Percentiles rank a stretch among this genome's conserved stretches.
Conservation (phyloP, 2,888 invertebrate genomes). For the Chloroclysta siterata region DNA sequence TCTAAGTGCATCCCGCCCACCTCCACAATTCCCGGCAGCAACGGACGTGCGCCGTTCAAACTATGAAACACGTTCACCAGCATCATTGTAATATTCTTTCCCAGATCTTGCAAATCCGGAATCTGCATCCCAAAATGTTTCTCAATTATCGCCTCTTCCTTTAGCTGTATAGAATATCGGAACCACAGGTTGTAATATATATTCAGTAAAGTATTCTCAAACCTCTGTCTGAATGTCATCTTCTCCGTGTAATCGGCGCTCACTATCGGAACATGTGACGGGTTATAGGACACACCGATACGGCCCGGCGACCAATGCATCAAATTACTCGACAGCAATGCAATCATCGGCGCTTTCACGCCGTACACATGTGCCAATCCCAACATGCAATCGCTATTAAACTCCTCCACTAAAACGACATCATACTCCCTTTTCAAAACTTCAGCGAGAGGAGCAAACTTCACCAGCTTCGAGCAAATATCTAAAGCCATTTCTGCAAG, state of each 20-base stretch:
- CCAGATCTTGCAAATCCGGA: slow-evolving; percentile 80
- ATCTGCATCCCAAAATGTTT: slow-evolving; percentile 75
- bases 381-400: slow-evolving; percentile 87
- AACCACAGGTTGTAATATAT: slow-evolving; percentile 65
- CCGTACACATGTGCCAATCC: slow-evolving; percentile 84
- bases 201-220: slow-evolving; percentile 66
- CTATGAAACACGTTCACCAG: slow-evolving; percentile 87
- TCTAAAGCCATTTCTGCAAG: slow-evolving; percentile 62
- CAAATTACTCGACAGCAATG: slow-evolving; percentile 81
- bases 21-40: slow-evolving; percentile 85
- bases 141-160: slow-evolving; percentile 70
- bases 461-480: slow-evolving; percentile 70
- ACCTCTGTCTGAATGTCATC: slow-evolving; percentile 81
- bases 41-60: slow-evolving; percentile 83
- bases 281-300: slow-evolving; percentile 77
- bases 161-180: slow-evolving; percentile 59
- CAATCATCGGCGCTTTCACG: slow-evolving; percentile 82
- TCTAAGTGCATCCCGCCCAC: slow-evolving; percentile 86
- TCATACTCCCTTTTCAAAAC: slow-evolving; percentile 84
- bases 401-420: slow-evolving; percentile 85
- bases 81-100: slow-evolving; percentile 79
- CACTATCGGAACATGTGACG: slow-evolving; percentile 82
- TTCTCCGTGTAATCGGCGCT: slow-evolving; percentile 75
- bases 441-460: slow-evolving; percentile 65
- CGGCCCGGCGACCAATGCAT: slow-evolving; percentile 84